A percentile compares a stretch with the other conserved stretches of the same genome.
These are phyloP conservation scores for Antennarius maculatus DNA, from an alignment of 2,797 vertebrate species.

Conservation along the genomic window DNA sequence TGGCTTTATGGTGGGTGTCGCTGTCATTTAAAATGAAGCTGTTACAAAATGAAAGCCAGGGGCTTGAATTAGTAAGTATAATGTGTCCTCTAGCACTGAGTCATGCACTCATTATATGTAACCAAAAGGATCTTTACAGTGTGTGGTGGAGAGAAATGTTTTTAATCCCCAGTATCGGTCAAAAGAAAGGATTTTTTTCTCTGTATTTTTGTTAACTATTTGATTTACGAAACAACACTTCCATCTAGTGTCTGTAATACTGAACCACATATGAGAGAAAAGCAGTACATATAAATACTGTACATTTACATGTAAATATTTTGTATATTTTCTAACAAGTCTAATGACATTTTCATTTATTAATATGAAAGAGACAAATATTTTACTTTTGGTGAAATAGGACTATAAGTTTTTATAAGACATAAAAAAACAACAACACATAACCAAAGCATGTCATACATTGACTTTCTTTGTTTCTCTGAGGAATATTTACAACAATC, in stretches of 20 bases:
- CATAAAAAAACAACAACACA: slow-evolving; percentile 75
- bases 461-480: slow-evolving; percentile 74
- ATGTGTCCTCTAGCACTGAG: too few species aligned
- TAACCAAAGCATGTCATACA: slow-evolving; percentile 76
- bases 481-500: slow-evolving; percentile 74
- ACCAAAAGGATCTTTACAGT: too few species aligned
- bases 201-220: background rate
- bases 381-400: background rate
- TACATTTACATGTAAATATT: too few species aligned
- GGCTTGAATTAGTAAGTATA: too few species aligned
- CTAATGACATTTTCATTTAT: background rate
- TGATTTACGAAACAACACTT: slow-evolving; percentile 13
- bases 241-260: slow-evolving; percentile 27
- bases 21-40: too few species aligned
- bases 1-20: too few species aligned
- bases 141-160: too few species aligned
- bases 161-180: background rate
- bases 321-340: background rate
- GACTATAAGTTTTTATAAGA: slow-evolving; percentile 75
- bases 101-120: too few species aligned
- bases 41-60: too few species aligned
- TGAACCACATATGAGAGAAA: slow-evolving; percentile 14
- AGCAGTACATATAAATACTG: too few species aligned
- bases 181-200: too few species aligned
- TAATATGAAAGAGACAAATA: background rate